Conservation (phyloP, 2,113 vertebrate genomes). For the Anguilla rostrata region DNA sequence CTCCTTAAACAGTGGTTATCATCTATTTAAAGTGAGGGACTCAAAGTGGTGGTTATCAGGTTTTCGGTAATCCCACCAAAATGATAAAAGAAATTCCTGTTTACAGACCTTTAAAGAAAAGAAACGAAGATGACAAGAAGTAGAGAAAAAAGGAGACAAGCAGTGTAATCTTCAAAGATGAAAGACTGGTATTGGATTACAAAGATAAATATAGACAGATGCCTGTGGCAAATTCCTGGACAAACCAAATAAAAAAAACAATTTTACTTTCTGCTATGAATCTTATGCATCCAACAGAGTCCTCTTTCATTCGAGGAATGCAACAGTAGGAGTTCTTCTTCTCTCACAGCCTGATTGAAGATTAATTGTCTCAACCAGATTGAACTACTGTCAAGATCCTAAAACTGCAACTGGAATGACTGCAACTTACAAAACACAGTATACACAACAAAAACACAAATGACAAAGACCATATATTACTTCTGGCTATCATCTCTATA, state of each 20-base stretch:
- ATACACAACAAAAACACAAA: no score
- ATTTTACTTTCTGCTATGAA: neutral
- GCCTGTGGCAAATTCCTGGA: neutral
- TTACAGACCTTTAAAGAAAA: neutral
- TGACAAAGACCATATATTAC: no score
- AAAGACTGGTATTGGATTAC: conserved; percentile 13
- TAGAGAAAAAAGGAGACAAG: neutral
- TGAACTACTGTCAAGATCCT: neutral
- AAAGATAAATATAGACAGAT: neutral
- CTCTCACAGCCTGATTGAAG: neutral
- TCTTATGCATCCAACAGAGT: neutral
- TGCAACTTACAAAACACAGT: neutral
- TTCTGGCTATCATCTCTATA: no score
- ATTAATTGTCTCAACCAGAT: conserved; percentile 1
- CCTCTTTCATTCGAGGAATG: neutral
- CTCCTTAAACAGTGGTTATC: conserved; percentile 38
- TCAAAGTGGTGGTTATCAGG: conserved; percentile 45
- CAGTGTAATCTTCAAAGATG: neutral
- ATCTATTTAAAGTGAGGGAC: conserved; percentile 40
- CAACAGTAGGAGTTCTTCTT: neutral
- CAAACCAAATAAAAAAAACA: neutral
- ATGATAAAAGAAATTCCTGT: conserved; percentile 34
- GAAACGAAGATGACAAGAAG: neutral
- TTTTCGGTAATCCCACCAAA: conserved; percentile 32
- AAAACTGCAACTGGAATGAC: neutral